Conservation (phyloP, 2,797 vertebrate genomes). For the Chaunax sp. region DNA sequence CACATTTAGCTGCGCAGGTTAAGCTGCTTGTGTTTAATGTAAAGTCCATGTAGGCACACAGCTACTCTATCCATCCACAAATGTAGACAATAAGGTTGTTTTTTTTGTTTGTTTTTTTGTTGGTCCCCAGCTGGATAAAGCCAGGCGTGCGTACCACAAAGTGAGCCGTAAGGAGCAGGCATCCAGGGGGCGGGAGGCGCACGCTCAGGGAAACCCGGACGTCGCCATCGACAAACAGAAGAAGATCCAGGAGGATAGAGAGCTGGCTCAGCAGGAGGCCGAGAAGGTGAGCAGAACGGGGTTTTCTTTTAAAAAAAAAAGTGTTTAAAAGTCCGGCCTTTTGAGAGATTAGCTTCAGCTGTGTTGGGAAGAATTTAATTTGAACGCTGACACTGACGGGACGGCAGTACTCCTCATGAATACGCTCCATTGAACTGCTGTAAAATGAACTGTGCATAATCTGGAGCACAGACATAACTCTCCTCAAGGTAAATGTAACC, state of each 20-base stretch:
- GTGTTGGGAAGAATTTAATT: too few species aligned
- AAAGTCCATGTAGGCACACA: background rate
- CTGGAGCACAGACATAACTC: too few species aligned
- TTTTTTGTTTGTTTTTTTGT: background rate
- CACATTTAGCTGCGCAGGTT: background rate
- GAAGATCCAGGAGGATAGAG: conserved; percentile 85
- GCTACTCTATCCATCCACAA: too few species aligned
- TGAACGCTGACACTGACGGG: too few species aligned
- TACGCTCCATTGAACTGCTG: too few species aligned
- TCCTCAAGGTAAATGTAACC: too few species aligned
- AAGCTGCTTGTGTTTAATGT: background rate
- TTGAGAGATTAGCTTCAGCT: too few species aligned
- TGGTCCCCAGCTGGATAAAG: conserved; percentile 85
- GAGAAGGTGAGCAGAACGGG: conserved; percentile 77
- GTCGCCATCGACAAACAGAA: conserved; percentile 86
- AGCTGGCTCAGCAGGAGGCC: conserved; percentile 81
- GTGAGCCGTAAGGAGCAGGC: conserved; percentile 86
- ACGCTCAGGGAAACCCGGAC: conserved; percentile 84
- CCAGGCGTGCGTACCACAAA: conserved; percentile 83
- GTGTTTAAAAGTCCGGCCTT: too few species aligned
- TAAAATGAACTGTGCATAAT: too few species aligned
- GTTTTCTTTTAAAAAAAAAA: background rate
- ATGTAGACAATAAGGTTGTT: background rate
- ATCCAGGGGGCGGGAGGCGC: conserved; percentile 78
- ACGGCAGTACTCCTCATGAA: too few species aligned